Conservation (phyloP, 2,888 invertebrate species). For the Hyposoter dolosus region DNA sequence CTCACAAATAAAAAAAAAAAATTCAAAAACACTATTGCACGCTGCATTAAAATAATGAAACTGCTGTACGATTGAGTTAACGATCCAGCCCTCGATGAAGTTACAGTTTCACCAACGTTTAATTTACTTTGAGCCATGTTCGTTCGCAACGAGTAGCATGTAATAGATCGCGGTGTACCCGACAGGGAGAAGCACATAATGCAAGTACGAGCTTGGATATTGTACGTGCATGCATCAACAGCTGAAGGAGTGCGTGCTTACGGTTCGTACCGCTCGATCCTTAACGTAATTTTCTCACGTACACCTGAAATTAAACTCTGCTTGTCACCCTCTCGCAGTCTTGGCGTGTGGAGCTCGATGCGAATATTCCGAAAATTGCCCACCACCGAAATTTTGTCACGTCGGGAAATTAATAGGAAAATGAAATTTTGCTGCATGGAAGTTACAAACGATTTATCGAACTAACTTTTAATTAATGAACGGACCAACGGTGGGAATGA, state of each 20-base stretch:
- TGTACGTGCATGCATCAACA: conserved; percentile 5
- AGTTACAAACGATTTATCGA: not conserved
- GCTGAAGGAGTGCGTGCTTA: conserved; percentile 36
- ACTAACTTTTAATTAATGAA: not conserved
- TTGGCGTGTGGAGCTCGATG: conserved; percentile 6
- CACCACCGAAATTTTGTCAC: not conserved
- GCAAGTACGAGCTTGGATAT: conserved; percentile 31
- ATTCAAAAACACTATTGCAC: not conserved
- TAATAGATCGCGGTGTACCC: conserved; percentile 54
- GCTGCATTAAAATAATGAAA: not conserved
- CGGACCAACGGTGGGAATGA: not conserved
- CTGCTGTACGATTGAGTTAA: conserved; percentile 21
- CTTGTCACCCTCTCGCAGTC: conserved; percentile 18
- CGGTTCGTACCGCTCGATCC: conserved; percentile 46
- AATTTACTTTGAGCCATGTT: conserved; percentile 49
- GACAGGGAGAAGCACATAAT: conserved; percentile 42
- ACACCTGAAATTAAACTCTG: conserved; percentile 33
- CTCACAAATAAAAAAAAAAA: too few relatives aligned
- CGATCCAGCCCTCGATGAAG: conserved; percentile 30
- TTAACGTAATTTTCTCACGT: conserved; percentile 58
- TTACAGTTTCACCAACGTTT: conserved; percentile 40
- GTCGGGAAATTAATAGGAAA: not conserved
- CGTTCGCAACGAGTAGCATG: conserved; percentile 10
- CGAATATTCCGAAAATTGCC: conserved; percentile 11
- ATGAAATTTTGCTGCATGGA: not conserved